A percentile compares a stretch with the other conserved stretches of the same genome.
Conservation (phyloP, 2,888 invertebrate genomes). For the Aleiodes testaceus region DNA sequence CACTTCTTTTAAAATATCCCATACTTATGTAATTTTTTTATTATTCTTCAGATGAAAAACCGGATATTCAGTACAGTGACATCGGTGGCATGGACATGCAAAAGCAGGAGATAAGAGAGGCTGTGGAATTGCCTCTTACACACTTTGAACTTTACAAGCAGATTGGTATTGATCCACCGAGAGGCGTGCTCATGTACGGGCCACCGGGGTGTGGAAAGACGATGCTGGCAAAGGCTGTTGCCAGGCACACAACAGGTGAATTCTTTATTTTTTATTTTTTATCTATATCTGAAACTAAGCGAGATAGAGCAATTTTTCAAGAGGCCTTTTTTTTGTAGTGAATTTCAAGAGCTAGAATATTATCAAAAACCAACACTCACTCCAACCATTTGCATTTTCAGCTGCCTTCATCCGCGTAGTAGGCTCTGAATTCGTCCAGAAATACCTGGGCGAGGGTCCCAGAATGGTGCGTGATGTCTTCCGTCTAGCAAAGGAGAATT, state of each 20-base stretch:
- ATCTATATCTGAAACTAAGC: too few relatives aligned
- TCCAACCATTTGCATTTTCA: constrained; percentile 56
- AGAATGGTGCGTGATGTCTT: constrained; percentile 99
- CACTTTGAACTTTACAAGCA: constrained; percentile 99
- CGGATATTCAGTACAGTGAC: constrained; percentile 96
- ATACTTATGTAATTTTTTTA: constrained; percentile 33
- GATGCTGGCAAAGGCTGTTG: constrained; percentile 99
- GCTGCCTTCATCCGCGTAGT: constrained; percentile 99
- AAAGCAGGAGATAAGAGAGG: constrained; percentile 99
- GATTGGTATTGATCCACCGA: constrained; percentile 98
- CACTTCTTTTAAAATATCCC: too few relatives aligned
- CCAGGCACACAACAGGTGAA: constrained; percentile 95
- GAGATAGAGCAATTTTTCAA: too few relatives aligned
- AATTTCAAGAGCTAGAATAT: too few relatives aligned
- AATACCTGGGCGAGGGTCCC: constrained; percentile 98
- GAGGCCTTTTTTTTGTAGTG: too few relatives aligned
- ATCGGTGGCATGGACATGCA: constrained; percentile 99
- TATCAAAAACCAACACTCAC: too few relatives aligned
- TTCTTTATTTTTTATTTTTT: too few relatives aligned
- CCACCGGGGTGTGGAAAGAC: constrained; percentile 99
- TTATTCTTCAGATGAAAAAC: constrained; percentile 88
- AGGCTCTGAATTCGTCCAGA: constrained; percentile 99
- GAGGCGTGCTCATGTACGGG: constrained; percentile 98
- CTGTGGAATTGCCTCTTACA: constrained; percentile 97
- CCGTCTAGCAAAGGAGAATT: constrained; percentile 98